Percentiles rank a stretch among this genome's conserved stretches.
These are phyloP conservation scores for Papilio aristodemus DNA, from an alignment of 1,140 invertebrate genomes.

Conservation along the genomic window DNA sequence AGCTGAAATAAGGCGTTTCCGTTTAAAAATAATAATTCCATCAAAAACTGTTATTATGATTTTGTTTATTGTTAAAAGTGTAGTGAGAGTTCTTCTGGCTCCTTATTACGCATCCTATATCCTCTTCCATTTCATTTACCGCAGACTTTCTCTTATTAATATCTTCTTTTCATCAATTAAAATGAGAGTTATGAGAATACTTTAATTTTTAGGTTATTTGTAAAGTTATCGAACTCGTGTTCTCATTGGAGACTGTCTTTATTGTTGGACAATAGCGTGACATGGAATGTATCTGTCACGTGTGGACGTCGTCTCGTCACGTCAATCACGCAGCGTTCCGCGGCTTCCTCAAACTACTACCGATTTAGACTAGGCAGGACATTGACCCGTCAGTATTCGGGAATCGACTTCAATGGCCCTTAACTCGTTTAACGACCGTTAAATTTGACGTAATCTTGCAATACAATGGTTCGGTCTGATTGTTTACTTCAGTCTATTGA, in stretches of 20 bases:
- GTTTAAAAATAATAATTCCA: too few species aligned
- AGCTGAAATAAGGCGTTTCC: too few species aligned
- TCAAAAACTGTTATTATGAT: too few species aligned
- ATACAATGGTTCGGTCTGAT: neutral
- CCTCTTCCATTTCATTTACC: too few species aligned
- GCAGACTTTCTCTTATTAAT: too few species aligned
- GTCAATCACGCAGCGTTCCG: constrained; percentile 21
- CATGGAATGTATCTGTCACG: constrained; percentile 18
- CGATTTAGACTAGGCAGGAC: constrained; percentile 4
- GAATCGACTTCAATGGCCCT: constrained; percentile 13
- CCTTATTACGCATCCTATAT: too few species aligned
- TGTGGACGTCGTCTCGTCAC: constrained; percentile 15
- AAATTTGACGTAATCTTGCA: constrained; percentile 13
- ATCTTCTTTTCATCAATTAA: too few species aligned
- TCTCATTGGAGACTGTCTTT: neutral
- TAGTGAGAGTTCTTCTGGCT: too few species aligned
- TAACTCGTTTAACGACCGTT: constrained; percentile 23
- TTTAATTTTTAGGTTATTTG: neutral
- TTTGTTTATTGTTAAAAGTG: too few species aligned
- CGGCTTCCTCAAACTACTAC: constrained; percentile 15
- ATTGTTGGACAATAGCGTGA: neutral
- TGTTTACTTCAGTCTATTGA: neutral
- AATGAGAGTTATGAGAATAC: neutral
- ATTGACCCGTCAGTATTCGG: constrained; percentile 18
- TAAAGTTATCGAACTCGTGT: neutral